Evolutionary conservation across 2,113 vertebrate genomes (phyloP), one percentile per base, ranked within the genome.

Genomic region (Eupsittula cactorum): DNA sequence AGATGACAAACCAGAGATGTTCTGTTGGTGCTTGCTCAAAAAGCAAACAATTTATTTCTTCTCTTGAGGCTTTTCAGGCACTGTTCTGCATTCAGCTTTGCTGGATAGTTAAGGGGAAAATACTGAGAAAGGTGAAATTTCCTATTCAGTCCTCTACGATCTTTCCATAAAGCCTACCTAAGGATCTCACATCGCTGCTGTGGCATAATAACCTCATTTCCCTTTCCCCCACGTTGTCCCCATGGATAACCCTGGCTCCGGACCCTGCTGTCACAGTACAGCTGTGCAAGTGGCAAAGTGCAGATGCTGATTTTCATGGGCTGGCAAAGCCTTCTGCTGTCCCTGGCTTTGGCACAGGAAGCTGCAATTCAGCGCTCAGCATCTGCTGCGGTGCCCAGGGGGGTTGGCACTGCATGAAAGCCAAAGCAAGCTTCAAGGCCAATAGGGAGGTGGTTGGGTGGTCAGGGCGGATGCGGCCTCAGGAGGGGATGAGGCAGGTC

Each of bases 271-370:
- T 86, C 64, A 19, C 2, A 0, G 59, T 39, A 9, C 92, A 90
- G 92, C 82, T 93, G 83, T 77, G 88, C 31, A 0, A 81, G 73
- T 39, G 79, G 92, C 88, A 41, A 42, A 92, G 37, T 86, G 79
- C 79, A 95, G 86, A 94, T 92, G 82, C 76, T 83, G 16, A 2
- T 65, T 80, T 81, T 62, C 19, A 53, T 1, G 84, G 71, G 71
- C 74, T 91, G 87, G 81, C 74, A 3, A 5, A 89, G 78, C 84
- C 78, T 89, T 70, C 68, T 92, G 91, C 89, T 28, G 41, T 88
- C 44, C 41, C 49, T 1, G 0, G 6, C 52, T 37, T 76, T 95
- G 94, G 93, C 96, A 95, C 16, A 31, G n/a, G 76, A 88, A 35
- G 74, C 77, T 46, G 84, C 81, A 47, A 80, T 81, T 93, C 93